phyloP scores from a whole-genome alignment of 2,888 invertebrate species.

The Drosophila percnosoma region DNA sequence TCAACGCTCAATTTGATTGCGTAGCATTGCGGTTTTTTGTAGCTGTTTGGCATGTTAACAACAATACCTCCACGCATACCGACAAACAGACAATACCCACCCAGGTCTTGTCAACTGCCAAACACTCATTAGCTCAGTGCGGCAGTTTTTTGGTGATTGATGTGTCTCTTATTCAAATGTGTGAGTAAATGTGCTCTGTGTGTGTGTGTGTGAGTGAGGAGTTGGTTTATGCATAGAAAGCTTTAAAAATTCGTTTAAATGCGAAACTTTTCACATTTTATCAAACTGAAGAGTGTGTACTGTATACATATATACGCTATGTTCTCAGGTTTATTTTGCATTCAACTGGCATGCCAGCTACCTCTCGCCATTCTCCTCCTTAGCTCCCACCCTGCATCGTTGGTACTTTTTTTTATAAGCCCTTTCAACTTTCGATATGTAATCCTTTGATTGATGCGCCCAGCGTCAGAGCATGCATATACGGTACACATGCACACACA shows the following conservation, averaged over 20 bases:
- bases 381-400: background rate
- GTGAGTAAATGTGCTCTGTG: background rate
- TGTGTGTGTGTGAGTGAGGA: background rate
- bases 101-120: slow-evolving; percentile 47
- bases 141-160: slow-evolving; percentile 61
- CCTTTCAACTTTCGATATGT: slow-evolving; percentile 79
- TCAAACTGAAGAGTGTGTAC: slow-evolving; percentile 15
- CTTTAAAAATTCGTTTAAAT: slow-evolving; percentile 64
- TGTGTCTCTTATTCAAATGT: slow-evolving; percentile 63
- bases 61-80: slow-evolving; percentile 2
- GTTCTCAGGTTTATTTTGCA: slow-evolving; percentile 61
- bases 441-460: slow-evolving; percentile 79
- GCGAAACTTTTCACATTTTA: slow-evolving; percentile 65
- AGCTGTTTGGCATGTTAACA: slow-evolving; percentile 52
- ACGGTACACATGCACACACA: slow-evolving; percentile 7
- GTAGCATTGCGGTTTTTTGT: slow-evolving; percentile 40
- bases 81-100: background rate
- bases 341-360: slow-evolving; percentile 68
- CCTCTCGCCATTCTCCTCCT: background rate
- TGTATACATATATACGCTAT: background rate
- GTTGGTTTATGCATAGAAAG: slow-evolving; percentile 34
- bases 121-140: slow-evolving; percentile 68
- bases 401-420: slow-evolving; percentile 51
- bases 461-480: slow-evolving; percentile 52
- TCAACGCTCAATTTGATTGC: slow-evolving; percentile 62